Evolutionary conservation across 2,888 invertebrate species (phyloP), one percentile per base, ranked within the genome.

Genomic region (Phalangium opilio): DNA sequence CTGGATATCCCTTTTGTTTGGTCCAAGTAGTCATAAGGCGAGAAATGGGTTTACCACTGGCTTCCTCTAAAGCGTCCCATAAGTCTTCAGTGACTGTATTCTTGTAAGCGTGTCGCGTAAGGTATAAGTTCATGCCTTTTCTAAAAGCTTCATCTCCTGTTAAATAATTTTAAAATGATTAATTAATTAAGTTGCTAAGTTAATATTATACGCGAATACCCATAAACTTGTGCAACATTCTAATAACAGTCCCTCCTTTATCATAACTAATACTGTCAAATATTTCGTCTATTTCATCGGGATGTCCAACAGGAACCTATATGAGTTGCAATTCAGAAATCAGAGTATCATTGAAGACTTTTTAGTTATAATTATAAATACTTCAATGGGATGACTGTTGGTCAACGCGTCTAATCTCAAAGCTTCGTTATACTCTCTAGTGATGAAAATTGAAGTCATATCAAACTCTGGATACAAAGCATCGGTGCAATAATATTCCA

Each of bases 21-120:
- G 93, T 95, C 96, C 96, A 98, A 17, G 86, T 84, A 7, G 83
- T 82, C 95, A 98, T 96, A 8, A 98, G 81, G 41, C 76, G 77
- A 1, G 78, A 79, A 1, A 98, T 83, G 3, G 90, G 87, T 65
- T 93, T 87, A 17, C 79, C 79, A 57, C 87, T 87, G 2, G 85
- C 83, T 62, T 84, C 82, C 60, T 82, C 83, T 53, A 96, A 70
- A 0, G 87, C 82, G 1, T 76, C 74, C 95, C 95, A 96, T 58
- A 96, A 71, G 66, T 96, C 90, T 65, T 84, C 85, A 1, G 95
- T 95, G 59, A 79, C 79, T 1, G 95, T 86, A 65, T 95, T 96
- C 59, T 76, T 77, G 66, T 90, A 93, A 70, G 81, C 68, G 70
- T 87, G 85, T 51, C 79, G 76, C 2, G 79, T 83, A 54, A 96